Evolutionary conservation across 2,888 invertebrate genomes (phyloP), one percentile per base, ranked within the genome.

Genomic region (Pseudococcus viburni): DNA sequence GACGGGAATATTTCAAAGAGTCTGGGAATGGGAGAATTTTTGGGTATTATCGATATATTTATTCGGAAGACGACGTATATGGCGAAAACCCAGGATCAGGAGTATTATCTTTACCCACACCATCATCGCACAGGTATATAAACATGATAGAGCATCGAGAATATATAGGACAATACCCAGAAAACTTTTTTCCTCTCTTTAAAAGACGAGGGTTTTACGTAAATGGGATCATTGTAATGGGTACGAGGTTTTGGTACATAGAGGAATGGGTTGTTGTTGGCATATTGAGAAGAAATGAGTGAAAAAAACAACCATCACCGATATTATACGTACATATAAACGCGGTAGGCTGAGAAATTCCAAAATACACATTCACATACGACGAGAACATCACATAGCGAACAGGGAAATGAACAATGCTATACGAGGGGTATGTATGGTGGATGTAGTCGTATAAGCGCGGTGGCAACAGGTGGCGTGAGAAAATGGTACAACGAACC

Each of bases 381-480:
- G 86, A 46, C 80, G 39, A 33, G n/a, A 86, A 68, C 73, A 86
- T 46, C 22, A 12, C 22, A 86, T 68, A 33, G 15, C 19, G n/a
- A 86, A 68, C 59, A 55, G 59, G 48, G 85, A 85, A 85, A 86
- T 33, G 86, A 86, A 86, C 86, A 86, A 86, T 86, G 86, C 33
- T 64, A 19, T 12, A 12, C 46, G 68, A 86, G 86, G 86, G 86
- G 68, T 86, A 68, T 68, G 22, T 86, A 8, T 85, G 39, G 86
- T 46, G 68, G 12, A 46, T 33, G 59, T 51, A 55, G 33, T 15
- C 17, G 39, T 26, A 42, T 42, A 42, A 12, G 51, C 59, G 39
- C 86, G 64, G 59, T 68, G 86, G 86, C 86, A 86, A 86, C 86
- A 86, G 86, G 86, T 86, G 86, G 86, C 86, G 86, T 86, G 86